Evolutionary conservation across 2,113 vertebrate genomes (phyloP), one percentile per base, ranked within the genome.

Genomic region (Bufo gargarizans): DNA sequence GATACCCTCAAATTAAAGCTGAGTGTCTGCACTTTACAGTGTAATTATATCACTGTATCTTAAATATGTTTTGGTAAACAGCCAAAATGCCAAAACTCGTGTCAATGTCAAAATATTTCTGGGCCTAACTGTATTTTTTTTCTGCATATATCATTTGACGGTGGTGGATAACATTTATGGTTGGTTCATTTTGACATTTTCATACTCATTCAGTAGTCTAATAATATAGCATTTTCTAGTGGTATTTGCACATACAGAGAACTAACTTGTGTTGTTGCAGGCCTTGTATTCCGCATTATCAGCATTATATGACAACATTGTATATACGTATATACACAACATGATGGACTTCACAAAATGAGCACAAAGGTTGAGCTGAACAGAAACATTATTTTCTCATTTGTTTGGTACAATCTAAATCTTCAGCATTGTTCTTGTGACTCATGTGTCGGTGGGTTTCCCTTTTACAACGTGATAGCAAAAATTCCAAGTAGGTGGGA

Each of bases 401-500:
- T 59, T 80, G 58, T 81, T 81, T 61, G 79, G 0, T 43, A 81
- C 56, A 61, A 45, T 81, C 49, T 49, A 16, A 76, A 20, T 76
- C 45, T 76, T 76, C 16, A 81, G 7, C 33, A 81, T 47, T 20
- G 58, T 61, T 80, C 55, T 59, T 43, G 16, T 85, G 69, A 71
- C 69, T 85, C 53, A 58, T 72, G 33, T 85, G 84, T 17, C 6
- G 69, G 84, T 49, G 67, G 79, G 84, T 85, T 71, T 33, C 82
- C 72, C 71, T 77, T 77, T 86, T 47, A 47, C 50, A 47, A 79
- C 20, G 58, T 63, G 74, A 65, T 17, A 80, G 5, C 17, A 53
- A 79, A 69, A 33, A 80, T 77, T 80, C 85, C 76, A 87, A 50
- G 85, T 87, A 87, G 85, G 85, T 65, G 85, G 85, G 77, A 79